Base-by-base conservation (phyloP, 2,888 invertebrate genomes). In the Ophioninae sp. region DNA sequence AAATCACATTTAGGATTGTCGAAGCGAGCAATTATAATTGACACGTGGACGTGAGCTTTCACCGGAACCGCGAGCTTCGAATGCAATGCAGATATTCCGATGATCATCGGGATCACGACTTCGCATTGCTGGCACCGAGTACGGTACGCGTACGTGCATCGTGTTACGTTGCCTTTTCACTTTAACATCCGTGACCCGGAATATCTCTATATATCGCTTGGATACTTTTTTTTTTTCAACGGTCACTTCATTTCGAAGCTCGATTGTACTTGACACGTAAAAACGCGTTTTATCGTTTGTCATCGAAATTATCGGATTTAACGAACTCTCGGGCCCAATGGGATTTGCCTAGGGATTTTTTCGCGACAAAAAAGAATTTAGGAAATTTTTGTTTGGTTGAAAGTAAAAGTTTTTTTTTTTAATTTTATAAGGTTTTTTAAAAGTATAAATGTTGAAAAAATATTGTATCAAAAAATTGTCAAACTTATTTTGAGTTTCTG, bases 51-150 rank as follows among this genome's bases (percentile, higher is more conserved):
- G 64, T 67, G 72, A 61, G 78, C 85, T 85, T 85, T 85, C 85
- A 82, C 85, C 69, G 71, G 69, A 71, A 71, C 61, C n/a, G 72
- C 51, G 77, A 83, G 77, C 76, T 80, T 80, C 74, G 80, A 85
- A 80, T 80, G 74, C 82, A 78, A 82, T 74, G 80, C 82, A 72
- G 39, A 67, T 76, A 61, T 59, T 58, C 51, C 51, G 39, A 72
- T 67, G 58, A 81, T 72, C 81, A 79, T 79, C 81, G 63, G 81
- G 75, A 76, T 81, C 81, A 79, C 67, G 81, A 79, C 63, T 68
- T 59, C 39, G 65, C 22, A 13, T 71, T 67, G 22, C 67, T 84
- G 81, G 64, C 76, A 75, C 81, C 81, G 81, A 71, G 22, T 68
- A 68, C 68, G 69, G 7, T 65, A 37, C 44, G 20, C 23, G 39